Evolutionary conservation across 2,113 vertebrate genomes (phyloP), one percentile per base, ranked within the genome.

Genomic region (Jacana jacana): DNA sequence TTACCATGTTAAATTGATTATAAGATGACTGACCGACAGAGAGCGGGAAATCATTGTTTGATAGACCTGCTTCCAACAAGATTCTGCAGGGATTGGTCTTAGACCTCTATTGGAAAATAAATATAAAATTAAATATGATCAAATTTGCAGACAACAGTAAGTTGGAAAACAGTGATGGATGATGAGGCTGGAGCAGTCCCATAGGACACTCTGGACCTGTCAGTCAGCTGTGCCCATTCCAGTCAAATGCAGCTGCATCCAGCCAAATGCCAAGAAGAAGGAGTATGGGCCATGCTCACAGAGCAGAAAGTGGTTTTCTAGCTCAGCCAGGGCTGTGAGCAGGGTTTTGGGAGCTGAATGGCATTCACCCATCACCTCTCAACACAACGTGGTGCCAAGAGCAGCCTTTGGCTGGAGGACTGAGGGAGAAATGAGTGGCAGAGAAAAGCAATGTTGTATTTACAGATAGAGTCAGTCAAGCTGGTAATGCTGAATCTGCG

Each of bases 281-380:
- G 57, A 77, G 25, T 35, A 65, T 0, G 1, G 57, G 13, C 12
- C 4, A 0, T 10, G 3, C 27, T 65, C 15, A 18, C 22, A 15
- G 46, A 88, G 30, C 7, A 42, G 54, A 66, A 40, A 19, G 30
- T 9, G 55, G 25, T 51, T 70, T 95, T 93, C 44, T 37, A 58
- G 49, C 30, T 89, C 48, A 23, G 19, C 2, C 5, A 9, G n/a
- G 51, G 24, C 9, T 71, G 27, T 3, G 12, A 68, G 40, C 1
- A 85, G 48, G 15, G 17, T 52, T 84, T 76, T 40, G 70, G 79
- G 61, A 92, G 44, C 28, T 61, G 28, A 71, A 35, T 72, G 78
- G 51, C 63, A 64, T 76, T 65, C 48, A 83, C 46, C 31, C 70
- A 77, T 54, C 49, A 87, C 44, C 22, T 95, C 39, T n/a, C 28